Conservation (phyloP, 1,140 invertebrate genomes). For the Nixonia krombeini region DNA sequence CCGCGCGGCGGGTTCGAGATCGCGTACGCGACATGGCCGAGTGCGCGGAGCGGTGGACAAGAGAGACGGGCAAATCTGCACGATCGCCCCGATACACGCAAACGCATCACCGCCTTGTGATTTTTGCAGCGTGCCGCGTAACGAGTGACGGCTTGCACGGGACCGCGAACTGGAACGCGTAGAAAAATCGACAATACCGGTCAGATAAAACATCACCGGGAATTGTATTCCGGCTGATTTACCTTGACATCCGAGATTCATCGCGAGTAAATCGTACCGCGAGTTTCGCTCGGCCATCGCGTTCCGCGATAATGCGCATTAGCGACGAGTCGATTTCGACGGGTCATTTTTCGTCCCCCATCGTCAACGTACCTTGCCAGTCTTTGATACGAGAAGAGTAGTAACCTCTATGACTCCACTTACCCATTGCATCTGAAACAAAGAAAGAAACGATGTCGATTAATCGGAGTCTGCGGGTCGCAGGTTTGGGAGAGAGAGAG, state of each 20-base stretch:
- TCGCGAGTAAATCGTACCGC: constrained; percentile 24
- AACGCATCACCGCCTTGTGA: constrained; percentile 5
- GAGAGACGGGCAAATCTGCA: constrained; percentile 25
- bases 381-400: constrained; percentile 1
- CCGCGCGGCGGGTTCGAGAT: constrained; percentile 51
- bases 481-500: background rate
- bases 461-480: background rate
- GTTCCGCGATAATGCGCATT: constrained; percentile 22
- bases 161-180: background rate
- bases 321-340: background rate
- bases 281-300: constrained; percentile 11
- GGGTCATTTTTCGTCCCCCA: background rate
- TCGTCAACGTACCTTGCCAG: constrained; percentile 13
- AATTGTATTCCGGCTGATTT: constrained; percentile 31
- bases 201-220: constrained; percentile 17
- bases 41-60: constrained; percentile 18
- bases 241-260: constrained; percentile 11
- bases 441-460: constrained; percentile 47
- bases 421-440: constrained; percentile 72
- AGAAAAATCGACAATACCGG: constrained; percentile 20
- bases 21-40: constrained; percentile 49
- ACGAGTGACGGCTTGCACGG: background rate
- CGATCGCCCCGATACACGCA: constrained; percentile 14
- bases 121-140: constrained; percentile 6
- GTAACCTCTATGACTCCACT: constrained; percentile 45